Base-by-base conservation (phyloP, 2,113 vertebrate species). In the Pandion haliaetus region DNA sequence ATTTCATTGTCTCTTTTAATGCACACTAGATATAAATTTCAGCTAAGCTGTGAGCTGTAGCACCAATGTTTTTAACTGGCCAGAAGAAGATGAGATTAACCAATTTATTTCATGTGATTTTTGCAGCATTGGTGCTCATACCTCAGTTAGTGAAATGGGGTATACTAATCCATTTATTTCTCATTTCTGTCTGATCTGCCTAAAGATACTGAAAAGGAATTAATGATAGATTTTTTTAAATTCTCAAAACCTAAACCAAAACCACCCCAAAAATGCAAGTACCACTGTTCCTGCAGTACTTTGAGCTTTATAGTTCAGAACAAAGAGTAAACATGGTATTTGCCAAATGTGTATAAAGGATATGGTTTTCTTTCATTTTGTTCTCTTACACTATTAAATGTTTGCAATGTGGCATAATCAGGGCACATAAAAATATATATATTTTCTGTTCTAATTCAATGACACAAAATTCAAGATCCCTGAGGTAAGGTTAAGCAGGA, bases 401-500 rank as follows among this genome's bases (percentile, higher is more conserved):
- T 94, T 97, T 97, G 90, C 67, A 72, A 90, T 83, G 76, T 81
- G 86, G 42, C 38, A 52, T 85, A 89, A 95, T 91, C 54, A 82
- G 87, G 47, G 17, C 18, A 61, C 31, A 58, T 42, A 92, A 90
- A 94, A 17, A 73, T 70, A 54, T 40, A 83, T 81, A 49, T 95
- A 94, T 96, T 83, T 96, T 67, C 25, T 88, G n/a, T 77, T 91
- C 62, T 82, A 88, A 93, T 86, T 96, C 92, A 90, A 62, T 93
- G 93, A 94, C 90, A 93, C 42, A 47, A 86, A 97, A 96, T 92
- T 89, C 71, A 86, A 88, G 89, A 96, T 92, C 93, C 92, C 96
- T 0, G 65, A 97, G 97, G 97, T 97, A 88, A 98, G 95, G 82
- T 96, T 95, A 96, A 94, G 85, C 82, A 85, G 92, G 72, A 96